Evolutionary conservation across 1,140 invertebrate genomes (phyloP), one percentile per base, ranked within the genome.

Genomic region (Maniola jurtina): DNA sequence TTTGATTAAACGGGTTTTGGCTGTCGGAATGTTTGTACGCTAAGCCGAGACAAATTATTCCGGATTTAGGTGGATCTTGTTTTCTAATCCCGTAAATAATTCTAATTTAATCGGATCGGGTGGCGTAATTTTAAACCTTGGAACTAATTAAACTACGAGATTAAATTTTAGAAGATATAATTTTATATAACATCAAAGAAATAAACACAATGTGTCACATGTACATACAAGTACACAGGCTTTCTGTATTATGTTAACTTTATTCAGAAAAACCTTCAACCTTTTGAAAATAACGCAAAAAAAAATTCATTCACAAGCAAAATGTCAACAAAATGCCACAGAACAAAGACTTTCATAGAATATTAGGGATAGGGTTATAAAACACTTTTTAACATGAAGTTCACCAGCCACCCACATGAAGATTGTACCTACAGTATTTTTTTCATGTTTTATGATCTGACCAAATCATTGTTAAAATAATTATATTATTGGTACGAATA

Each of bases 1-100:
- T 84, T 75, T 76, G 79, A 80, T 84, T 81, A 79, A 86, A 80
- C 68, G 62, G 68, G 70, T 68, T 72, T 65, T 60, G 38, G 61
- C 64, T 52, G 47, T 65, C 47, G 64, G 47, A 55, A 57, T 73
- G 70, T 78, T 78, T 73, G 64, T 75, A 69, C 50, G 54, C 42
- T 56, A 68, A 75, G 66, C n/a, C 72, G 61, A 5, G 63, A 77
- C 71, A 74, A 80, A 79, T 81, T 71, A 73, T 81, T 75, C 75
- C 40, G 65, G 64, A 75, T 79, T 45, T 77, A 76, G 74, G 34
- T 54, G 64, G 68, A 76, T 79, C 76, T 62, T 64, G 64, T 79
- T 74, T 68, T 72, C 56, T 64, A 72, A 73, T 69, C 45, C 55
- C 62, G 48, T 70, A 61, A 50, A 70, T 50, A 50, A 50, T 7